Evolutionary conservation across 2,113 vertebrate species (phyloP), one percentile per base, ranked within the genome.

Genomic region (Lagopus leucura): DNA sequence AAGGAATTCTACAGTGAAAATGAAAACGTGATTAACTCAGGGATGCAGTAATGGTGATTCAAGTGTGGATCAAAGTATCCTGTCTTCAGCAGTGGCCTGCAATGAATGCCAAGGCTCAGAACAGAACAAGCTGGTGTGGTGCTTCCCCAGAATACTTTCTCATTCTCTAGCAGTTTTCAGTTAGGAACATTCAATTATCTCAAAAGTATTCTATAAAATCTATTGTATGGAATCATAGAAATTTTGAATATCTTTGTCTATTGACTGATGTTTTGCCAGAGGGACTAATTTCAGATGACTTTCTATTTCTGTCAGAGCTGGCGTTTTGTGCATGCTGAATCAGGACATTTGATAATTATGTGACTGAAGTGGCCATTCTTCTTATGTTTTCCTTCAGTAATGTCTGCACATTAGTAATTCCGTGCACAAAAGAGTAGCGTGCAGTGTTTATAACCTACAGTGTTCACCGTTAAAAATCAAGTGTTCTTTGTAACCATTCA

Each of bases 11-110:
- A 38, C 18, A 58, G 20, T 11, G 13, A 50, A 84, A 82, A 48
- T n/a, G 0, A 77, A 25, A 43, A 61, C 0, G 3, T 5, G 13
- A 25, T 57, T 48, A 54, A 25, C 21, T 48, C 17, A 74, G 28
- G 3, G 9, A 40, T 45, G 20, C 22, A 25, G 72, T 20, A 79
- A 54, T 18, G 8, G 22, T 1, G 3, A 43, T 71, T 27, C 10
- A 74, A 42, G 20, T 7, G 30, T 55, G 34, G 11, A 48, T 13
- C 14, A 57, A 17, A 66, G 14, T 27, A 54, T 18, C 11, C 9
- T 48, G 36, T 20, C 45, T 64, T 75, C 27, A 79, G 61, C 61
- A 74, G 17, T 11, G 27, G n/a, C 30, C 45, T 78, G 13, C 70
- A 91, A 11, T 8, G 19, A 17, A 74, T 43, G 6, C 34, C 71